Base-by-base conservation (phyloP, 2,888 invertebrate genomes). In the Cataglyphis altisquamis region DNA sequence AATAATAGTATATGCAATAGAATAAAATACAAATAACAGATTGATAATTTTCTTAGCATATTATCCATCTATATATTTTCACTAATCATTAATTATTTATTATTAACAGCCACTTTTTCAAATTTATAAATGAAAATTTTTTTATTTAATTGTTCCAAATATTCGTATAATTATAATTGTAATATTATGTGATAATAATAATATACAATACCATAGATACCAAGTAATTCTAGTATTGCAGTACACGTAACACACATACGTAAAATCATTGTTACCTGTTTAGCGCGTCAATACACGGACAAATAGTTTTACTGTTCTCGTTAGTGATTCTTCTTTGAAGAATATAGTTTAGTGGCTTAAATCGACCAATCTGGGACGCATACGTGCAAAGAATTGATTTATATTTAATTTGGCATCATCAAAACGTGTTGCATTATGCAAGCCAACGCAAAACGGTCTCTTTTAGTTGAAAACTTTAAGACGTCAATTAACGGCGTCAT, bases 221-320 rank as follows among this genome's bases (percentile, higher is more conserved):
- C 3, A 67, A 21, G 15, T 21, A 63, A 74, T 8, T 10, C 52
- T 74, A 70, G 36, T 68, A 84, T 86, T 72, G 84, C 77, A 41
- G 32, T 29, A 5, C 29, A 55, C 77, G 80, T 70, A 57, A 39
- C n/a, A 68, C 48, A 60, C 52, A 64, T 78, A 67, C 55, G 80
- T 63, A 72, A 74, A 83, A 78, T 78, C 68, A 73, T 52, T 25
- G 52, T 64, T 60, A 81, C 74, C 77, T 82, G 83, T 36, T 55
- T 60, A 29, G 83, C 70, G 81, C 83, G 66, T 57, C 68, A 73
- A 88, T 82, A 67, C 52, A 32, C 77, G 66, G 60, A 86, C 73
- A 21, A 60, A 41, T 21, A 80, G 84, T 86, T 85, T 74, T 32
- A 15, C 29, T 29, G 25, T 77, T 57, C 74, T 64, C 66, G 75